Percentiles rank a stretch among this genome's conserved stretches.
Evolutionary conservation across 2,113 vertebrate genomes (phyloP).

Genomic region (Orthochromis indermauri): DNA sequence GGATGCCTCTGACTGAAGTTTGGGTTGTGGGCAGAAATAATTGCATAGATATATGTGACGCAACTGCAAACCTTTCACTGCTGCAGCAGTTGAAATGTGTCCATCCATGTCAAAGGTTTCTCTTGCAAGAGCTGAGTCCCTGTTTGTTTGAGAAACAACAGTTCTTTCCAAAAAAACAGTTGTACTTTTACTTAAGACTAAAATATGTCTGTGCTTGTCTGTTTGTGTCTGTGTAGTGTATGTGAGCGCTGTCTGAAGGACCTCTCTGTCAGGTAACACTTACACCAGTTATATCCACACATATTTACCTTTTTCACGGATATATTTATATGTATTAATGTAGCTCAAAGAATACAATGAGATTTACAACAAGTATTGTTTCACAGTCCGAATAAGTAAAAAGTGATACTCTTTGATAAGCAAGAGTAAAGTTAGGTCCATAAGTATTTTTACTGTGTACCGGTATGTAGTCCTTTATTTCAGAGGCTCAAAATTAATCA

Average conservation of each 20-base stretch:
- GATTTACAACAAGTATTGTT: neutral
- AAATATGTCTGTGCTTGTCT: neutral
- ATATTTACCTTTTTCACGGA: neutral
- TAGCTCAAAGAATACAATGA: neutral
- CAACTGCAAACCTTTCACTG: neutral
- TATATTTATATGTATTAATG: neutral
- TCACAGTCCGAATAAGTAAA: neutral
- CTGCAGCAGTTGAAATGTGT: neutral
- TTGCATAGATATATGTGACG: neutral
- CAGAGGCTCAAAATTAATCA: neutral
- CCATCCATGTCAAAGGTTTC: neutral
- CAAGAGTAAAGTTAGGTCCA: neutral
- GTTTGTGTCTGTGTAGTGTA: constrained; percentile 15
- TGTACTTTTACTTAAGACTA: neutral
- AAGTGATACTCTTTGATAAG: neutral
- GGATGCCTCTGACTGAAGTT: neutral
- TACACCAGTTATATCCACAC: neutral
- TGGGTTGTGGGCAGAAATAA: neutral
- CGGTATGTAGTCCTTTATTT: neutral
- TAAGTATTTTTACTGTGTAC: neutral
- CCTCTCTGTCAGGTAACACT: constrained; percentile 45
- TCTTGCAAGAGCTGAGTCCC: neutral
- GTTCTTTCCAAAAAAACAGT: neutral
- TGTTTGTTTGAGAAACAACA: neutral
- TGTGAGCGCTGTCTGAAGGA: constrained; percentile 55